Evolutionary conservation across 2,113 vertebrate species (phyloP), one percentile per base, ranked within the genome.

Genomic region (Paratilapia polleni): DNA sequence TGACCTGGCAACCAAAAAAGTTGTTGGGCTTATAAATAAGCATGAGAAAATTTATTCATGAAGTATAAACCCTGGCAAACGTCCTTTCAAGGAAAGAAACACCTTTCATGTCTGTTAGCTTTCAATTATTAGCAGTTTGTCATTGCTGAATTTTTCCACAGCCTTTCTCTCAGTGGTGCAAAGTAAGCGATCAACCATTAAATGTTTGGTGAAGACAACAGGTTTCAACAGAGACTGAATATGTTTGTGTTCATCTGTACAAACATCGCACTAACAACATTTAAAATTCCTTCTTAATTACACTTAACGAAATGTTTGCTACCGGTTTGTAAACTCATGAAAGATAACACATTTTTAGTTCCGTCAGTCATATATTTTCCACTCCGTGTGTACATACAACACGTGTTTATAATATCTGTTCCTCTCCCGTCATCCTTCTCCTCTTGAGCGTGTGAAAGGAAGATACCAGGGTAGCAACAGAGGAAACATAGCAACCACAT

Each of bases 401-500:
- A 76, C 61, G 66, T 84, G 74, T 88, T 90, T 78, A 88, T 75
- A 28, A 81, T 59, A 63, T 86, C 12, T 26, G 22, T 10, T 84
- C 64, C 58, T 47, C 82, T 56, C 63, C 43, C 43, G 41, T 79
- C 31, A 5, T 20, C 82, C 43, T 88, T 73, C 64, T 68, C 87
- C 36, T 82, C 82, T 41, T 14, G n/a, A 80, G 83, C 80, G 83
- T 91, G 90, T 91, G 92, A 93, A 92, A 88, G 84, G 84, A 89
- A 89, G 92, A 90, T 73, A 92, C 90, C 87, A 75, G 80, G 83
- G 78, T 88, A 90, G 91, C 91, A 91, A 92, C 89, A 91, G 88
- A 90, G 90, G 89, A 92, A 92, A 92, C 91, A 91, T 91, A 89
- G 85, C 88, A 90, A 93, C 92, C 91, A 91, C 91, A 92, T 92